Conservation (phyloP, 2,797 vertebrate species). For the Xenops minutus region DNA sequence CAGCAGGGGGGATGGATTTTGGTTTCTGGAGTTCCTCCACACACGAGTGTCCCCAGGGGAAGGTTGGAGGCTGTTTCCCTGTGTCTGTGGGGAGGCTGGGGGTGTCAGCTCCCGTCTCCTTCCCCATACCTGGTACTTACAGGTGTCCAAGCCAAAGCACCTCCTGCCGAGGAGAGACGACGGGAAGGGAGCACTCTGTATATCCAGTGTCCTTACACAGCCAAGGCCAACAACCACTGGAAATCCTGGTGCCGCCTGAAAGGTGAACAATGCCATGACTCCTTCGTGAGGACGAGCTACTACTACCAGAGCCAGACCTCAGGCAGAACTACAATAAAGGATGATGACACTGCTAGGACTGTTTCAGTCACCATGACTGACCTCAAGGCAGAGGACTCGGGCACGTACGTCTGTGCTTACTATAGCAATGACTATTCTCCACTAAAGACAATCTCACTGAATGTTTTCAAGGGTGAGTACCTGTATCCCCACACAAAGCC, state of each 20-base stretch:
- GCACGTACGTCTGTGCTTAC: background rate
- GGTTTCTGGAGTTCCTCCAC: background rate
- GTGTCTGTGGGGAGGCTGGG: fast-evolving
- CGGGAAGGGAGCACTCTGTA: background rate
- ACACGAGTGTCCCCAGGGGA: fast-evolving
- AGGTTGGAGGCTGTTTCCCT: fast-evolving
- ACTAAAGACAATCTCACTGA: background rate
- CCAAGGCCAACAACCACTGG: fast-evolving
- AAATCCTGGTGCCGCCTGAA: fast-evolving
- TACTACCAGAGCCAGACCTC: fast-evolving
- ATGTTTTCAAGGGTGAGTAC: conserved; percentile 31
- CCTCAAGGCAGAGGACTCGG: background rate
- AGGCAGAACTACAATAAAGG: fast-evolving
- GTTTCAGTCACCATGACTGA: background rate
- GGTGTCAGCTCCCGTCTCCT: background rate
- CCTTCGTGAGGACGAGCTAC: fast-evolving
- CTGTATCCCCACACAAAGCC: background rate
- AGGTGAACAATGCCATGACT: fast-evolving
- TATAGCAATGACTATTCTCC: fast-evolving
- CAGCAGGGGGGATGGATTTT: background rate
- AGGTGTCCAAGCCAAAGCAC: background rate
- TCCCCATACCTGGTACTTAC: background rate
- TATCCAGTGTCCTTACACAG: background rate
- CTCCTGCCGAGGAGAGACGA: fast-evolving
- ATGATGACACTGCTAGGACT: fast-evolving